Conservation (phyloP, 2,797 vertebrate species). For the Molossus alvarezi region DNA sequence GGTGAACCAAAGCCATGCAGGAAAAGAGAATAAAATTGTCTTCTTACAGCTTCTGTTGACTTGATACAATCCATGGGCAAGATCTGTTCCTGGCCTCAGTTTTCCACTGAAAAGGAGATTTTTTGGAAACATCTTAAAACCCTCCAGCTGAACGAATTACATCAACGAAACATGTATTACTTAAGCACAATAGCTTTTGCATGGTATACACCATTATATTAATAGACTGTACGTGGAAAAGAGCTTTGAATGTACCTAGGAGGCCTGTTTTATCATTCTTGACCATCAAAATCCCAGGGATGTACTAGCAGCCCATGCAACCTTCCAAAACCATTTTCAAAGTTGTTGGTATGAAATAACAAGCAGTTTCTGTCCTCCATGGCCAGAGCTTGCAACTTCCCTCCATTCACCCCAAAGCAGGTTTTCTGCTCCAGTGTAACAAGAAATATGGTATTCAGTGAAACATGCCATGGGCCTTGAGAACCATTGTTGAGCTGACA, state of each 20-base stretch:
- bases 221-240: background rate
- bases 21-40: background rate
- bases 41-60: background rate
- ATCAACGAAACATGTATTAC: background rate
- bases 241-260: background rate
- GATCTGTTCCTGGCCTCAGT: background rate
- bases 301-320: background rate
- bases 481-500: background rate
- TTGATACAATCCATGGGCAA: background rate
- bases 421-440: conserved; percentile 67
- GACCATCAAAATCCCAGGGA: background rate
- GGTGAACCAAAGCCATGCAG: background rate
- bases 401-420: conserved; percentile 50
- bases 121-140: conserved; percentile 13
- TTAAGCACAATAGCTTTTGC: background rate
- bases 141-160: background rate
- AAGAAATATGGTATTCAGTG: conserved; percentile 24
- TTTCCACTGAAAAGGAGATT: conserved; percentile 1
- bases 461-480: background rate
- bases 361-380: background rate
- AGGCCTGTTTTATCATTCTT: background rate
- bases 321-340: conserved; percentile 60
- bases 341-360: background rate
- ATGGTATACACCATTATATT: background rate
- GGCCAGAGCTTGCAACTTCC: conserved; percentile 15